These are phyloP conservation scores for Parnassius mnemosyne DNA, from an alignment of 2,888 invertebrate species.

Conservation along the genomic window DNA sequence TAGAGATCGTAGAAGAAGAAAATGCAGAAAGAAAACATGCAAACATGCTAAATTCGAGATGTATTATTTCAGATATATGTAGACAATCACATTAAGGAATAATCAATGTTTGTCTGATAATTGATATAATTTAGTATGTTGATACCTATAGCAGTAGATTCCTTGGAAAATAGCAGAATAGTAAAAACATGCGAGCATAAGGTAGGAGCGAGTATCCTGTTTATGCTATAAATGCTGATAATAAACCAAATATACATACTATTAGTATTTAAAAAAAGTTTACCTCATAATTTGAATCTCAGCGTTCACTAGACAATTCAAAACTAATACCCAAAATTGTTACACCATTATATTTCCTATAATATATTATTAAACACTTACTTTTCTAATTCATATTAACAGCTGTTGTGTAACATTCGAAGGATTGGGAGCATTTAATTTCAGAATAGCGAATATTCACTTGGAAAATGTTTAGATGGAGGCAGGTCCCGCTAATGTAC, in stretches of 20 bases:
- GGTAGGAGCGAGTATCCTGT: constrained; percentile 68
- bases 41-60: constrained; percentile 58
- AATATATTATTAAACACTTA: too few species aligned
- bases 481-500: constrained; percentile 9
- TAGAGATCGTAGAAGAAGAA: constrained; percentile 79
- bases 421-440: too few species aligned
- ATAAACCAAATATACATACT: neutral
- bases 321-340: too few species aligned
- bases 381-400: too few species aligned
- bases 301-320: neutral
- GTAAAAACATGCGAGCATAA: constrained; percentile 72
- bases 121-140: too few species aligned
- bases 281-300: constrained; percentile 16
- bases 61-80: constrained; percentile 48
- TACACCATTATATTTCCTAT: too few species aligned
- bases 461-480: neutral
- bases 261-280: neutral
- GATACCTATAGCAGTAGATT: neutral
- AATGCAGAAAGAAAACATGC: constrained; percentile 76
- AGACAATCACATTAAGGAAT: constrained; percentile 1
- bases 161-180: constrained; percentile 51
- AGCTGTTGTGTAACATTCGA: too few species aligned
- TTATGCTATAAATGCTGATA: constrained; percentile 28
- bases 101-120: constrained; percentile 8
- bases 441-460: neutral